A percentile compares a stretch with the other conserved stretches of the same genome.
Conservation (phyloP, 2,888 invertebrate species). For the Cetonia aurata region DNA sequence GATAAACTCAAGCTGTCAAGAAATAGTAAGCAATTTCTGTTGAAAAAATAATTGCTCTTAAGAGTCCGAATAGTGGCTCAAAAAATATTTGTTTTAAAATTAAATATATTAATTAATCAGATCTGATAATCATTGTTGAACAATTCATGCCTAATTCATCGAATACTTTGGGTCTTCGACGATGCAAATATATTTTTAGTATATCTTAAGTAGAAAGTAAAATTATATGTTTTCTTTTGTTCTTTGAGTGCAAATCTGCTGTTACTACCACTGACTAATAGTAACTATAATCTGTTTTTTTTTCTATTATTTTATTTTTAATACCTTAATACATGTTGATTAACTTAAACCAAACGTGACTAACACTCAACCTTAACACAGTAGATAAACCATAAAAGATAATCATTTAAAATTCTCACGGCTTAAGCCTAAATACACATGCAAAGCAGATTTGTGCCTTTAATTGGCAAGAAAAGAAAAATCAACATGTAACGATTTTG, state of each 20-base stretch:
- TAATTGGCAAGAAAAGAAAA: background rate
- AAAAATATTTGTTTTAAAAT: too few relatives aligned
- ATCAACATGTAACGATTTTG: background rate
- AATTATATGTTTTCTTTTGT: slow-evolving; percentile 12
- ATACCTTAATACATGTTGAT: slow-evolving; percentile 13
- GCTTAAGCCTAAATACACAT: background rate
- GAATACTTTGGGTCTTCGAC: slow-evolving; percentile 29
- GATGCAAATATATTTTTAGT: slow-evolving; percentile 11
- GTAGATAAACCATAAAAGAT: background rate
- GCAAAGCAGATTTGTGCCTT: slow-evolving; percentile 32
- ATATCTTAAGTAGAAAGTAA: slow-evolving; percentile 22
- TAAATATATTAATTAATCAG: background rate
- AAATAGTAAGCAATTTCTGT: too few relatives aligned
- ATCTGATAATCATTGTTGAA: slow-evolving; percentile 16
- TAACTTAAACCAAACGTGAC: slow-evolving; percentile 13
- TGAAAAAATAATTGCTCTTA: too few relatives aligned
- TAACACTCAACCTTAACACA: slow-evolving; percentile 14
- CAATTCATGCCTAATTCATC: slow-evolving; percentile 25
- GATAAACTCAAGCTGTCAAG: too few relatives aligned
- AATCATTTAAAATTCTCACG: background rate
- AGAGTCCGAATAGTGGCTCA: too few relatives aligned
- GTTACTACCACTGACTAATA: slow-evolving; percentile 5
- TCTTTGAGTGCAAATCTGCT: slow-evolving; percentile 32
- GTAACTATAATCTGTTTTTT: background rate
- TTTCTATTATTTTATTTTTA: slow-evolving; percentile 10